These are phyloP conservation scores for Ellobium chinense DNA, from an alignment of 2,888 invertebrate species.

Conservation along the genomic window DNA sequence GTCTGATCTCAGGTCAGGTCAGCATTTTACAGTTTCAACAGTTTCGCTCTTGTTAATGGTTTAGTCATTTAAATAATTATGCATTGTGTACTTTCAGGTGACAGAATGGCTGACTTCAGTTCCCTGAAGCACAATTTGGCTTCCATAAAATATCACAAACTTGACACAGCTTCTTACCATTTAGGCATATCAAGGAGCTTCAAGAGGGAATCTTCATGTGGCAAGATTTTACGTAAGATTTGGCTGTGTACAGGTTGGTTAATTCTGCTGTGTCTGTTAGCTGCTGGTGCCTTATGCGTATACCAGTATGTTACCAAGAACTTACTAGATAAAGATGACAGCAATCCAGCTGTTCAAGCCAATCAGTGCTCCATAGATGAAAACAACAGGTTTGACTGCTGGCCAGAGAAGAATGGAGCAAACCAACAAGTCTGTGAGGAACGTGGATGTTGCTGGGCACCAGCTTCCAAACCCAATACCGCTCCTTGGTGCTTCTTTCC, in stretches of 20 bases:
- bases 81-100: too few species aligned
- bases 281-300: not conserved
- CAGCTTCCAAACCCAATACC: not conserved
- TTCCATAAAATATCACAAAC: constrained; percentile 1
- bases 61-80: too few species aligned
- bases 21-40: too few species aligned
- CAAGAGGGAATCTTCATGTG: not conserved
- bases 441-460: constrained; percentile 52
- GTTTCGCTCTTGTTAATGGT: too few species aligned
- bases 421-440: constrained; percentile 39
- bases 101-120: constrained; percentile 5
- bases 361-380: constrained; percentile 34
- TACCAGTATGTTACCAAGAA: not conserved
- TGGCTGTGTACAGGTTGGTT: not conserved
- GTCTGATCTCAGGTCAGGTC: too few species aligned
- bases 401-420: constrained; percentile 47
- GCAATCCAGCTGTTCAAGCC: not conserved
- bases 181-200: not conserved
- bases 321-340: not conserved
- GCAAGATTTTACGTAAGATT: not conserved
- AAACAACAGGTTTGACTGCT: constrained; percentile 50
- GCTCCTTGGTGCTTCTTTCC: constrained; percentile 53
- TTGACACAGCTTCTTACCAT: not conserved
- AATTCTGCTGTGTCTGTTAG: constrained; percentile 1
- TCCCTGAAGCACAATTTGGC: not conserved